Conservation (phyloP, 92 coral and sea anemone species). For the Epizoanthus rinbou region DNA sequence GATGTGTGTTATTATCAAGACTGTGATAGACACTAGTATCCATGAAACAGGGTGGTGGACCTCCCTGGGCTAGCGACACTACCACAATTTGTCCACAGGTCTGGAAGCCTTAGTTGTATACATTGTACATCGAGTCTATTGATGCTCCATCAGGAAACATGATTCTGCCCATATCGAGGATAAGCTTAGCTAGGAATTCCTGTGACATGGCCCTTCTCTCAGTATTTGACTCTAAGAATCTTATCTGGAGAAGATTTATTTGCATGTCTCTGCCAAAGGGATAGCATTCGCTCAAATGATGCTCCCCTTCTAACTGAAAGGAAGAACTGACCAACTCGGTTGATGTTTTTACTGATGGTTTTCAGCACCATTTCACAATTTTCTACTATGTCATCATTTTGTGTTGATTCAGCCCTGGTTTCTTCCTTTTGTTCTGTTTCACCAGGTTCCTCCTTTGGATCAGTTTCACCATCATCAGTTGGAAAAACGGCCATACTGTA, state of each 20-base stretch:
- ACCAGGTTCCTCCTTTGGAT: no score
- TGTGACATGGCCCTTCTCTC: constrained; percentile 23
- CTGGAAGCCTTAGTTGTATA: constrained; percentile 40
- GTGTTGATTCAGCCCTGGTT: no score
- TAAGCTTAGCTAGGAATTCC: neutral
- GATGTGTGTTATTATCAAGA: neutral
- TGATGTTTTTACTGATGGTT: constrained; percentile 11
- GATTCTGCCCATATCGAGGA: constrained; percentile 6
- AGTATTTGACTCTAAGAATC: constrained; percentile 1
- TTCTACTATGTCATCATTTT: constrained; percentile 8
- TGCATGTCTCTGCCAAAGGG: constrained; percentile 45
- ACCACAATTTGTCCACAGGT: constrained; percentile 65
- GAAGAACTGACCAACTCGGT: constrained; percentile 33
- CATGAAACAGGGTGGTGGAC: neutral
- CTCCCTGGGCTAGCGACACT: constrained; percentile 33
- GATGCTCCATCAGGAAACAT: constrained; percentile 68
- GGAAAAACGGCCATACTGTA: no score
- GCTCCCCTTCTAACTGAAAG: constrained; percentile 35
- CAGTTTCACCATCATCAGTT: no score
- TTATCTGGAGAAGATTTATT: constrained; percentile 33
- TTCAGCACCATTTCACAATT: constrained; percentile 6
- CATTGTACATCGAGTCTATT: constrained; percentile 35
- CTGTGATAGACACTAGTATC: neutral
- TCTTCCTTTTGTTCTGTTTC: no score
- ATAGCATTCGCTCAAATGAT: constrained; percentile 38